A percentile compares a stretch with the other conserved stretches of the same genome.
phyloP scores from a whole-genome alignment of 23 tunicate species.

The Trididemnum clinides region DNA sequence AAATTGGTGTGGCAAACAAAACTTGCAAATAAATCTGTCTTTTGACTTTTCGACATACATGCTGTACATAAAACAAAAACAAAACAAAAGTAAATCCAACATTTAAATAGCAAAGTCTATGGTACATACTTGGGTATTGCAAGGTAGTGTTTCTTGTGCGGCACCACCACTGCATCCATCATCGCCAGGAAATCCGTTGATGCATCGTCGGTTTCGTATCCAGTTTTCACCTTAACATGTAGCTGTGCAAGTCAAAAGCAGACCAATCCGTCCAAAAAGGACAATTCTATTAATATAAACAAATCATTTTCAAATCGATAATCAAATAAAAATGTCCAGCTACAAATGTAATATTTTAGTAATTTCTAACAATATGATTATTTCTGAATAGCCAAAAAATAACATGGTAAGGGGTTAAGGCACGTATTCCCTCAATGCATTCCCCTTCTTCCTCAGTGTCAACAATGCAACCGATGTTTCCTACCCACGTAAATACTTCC shows the following conservation, averaged over 20 bases:
- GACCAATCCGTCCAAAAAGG: slow-evolving; percentile 87
- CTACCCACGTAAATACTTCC: too few species aligned
- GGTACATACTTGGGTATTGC: slow-evolving; percentile 52
- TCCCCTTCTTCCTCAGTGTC: background rate
- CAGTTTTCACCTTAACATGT: slow-evolving; percentile 71
- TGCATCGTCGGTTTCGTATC: slow-evolving; percentile 39
- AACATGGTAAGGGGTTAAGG: too few species aligned
- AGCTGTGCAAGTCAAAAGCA: slow-evolving; percentile 42
- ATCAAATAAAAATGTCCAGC: too few species aligned
- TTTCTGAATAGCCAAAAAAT: too few species aligned
- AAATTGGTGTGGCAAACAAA: background rate
- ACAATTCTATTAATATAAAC: slow-evolving; percentile 44
- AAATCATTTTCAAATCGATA: background rate
- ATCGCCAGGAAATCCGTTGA: slow-evolving; percentile 52
- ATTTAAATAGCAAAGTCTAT: background rate
- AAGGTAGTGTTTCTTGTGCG: background rate
- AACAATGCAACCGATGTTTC: slow-evolving; percentile 63
- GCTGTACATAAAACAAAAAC: background rate
- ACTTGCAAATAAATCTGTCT: background rate
- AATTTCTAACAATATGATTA: background rate
- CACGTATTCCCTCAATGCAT: slow-evolving; percentile 35
- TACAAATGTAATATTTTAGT: background rate
- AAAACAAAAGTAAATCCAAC: background rate
- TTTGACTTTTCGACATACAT: background rate
- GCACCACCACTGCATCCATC: slow-evolving; percentile 52